Evolutionary conservation across 2,888 invertebrate genomes (phyloP).

Genomic region (Meteorus cinctellus): DNA sequence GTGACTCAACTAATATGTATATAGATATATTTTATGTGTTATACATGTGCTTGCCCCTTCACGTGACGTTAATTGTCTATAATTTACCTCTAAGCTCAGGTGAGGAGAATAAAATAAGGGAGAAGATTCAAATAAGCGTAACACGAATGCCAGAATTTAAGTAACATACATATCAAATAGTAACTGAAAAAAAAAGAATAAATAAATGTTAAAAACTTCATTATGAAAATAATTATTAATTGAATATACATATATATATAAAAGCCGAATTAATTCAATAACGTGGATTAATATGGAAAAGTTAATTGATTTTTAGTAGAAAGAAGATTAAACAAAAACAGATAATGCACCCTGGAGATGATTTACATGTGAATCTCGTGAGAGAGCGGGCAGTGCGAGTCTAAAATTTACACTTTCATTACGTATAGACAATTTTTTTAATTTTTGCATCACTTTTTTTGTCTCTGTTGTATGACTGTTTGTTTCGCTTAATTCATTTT

Average conservation of each 20-base stretch:
- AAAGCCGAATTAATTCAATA: constrained; percentile 23
- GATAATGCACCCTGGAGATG: constrained; percentile 48
- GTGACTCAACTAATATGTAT: constrained; percentile 19
- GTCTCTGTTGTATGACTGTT: constrained; percentile 40
- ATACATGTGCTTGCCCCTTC: constrained; percentile 33
- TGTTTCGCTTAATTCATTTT: constrained; percentile 36
- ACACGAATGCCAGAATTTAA: constrained; percentile 35
- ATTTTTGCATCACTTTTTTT: constrained; percentile 32
- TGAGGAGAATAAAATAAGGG: constrained; percentile 38
- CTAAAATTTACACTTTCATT: constrained; percentile 43
- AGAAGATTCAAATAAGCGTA: constrained; percentile 33
- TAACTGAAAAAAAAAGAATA: constrained; percentile 15
- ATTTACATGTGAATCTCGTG: constrained; percentile 61
- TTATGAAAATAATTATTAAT: constrained; percentile 13
- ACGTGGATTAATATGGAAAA: constrained; percentile 11
- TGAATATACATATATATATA: background rate
- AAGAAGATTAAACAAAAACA: constrained; percentile 45
- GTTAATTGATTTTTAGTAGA: constrained; percentile 44
- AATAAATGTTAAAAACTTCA: constrained; percentile 12
- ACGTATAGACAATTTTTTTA: constrained; percentile 26
- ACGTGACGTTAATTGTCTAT: constrained; percentile 44
- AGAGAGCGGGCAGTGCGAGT: constrained; percentile 71
- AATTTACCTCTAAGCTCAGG: constrained; percentile 42
- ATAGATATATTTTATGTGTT: constrained; percentile 13
- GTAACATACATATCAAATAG: constrained; percentile 21